These are phyloP conservation scores for Pachyrhynchus sulphureomaculatus DNA, from an alignment of 1,140 invertebrate species.

Conservation along the genomic window DNA sequence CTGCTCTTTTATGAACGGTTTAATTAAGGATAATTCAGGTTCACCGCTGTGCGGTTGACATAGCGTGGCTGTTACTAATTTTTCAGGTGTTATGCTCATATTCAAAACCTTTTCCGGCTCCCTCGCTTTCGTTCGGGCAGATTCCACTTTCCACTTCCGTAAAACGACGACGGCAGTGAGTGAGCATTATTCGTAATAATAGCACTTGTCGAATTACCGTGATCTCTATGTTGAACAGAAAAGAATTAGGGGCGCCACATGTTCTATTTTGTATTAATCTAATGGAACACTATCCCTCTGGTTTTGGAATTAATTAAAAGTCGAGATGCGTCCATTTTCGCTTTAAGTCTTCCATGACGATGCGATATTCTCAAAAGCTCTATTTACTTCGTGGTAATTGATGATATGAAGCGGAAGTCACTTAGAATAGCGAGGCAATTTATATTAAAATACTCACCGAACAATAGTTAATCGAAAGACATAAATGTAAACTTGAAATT, in stretches of 20 bases:
- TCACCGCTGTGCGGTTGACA: constrained; percentile 22
- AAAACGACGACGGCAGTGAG: constrained; percentile 31
- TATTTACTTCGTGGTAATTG: constrained; percentile 20
- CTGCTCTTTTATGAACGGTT: background rate
- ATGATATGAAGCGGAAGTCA: constrained; percentile 20
- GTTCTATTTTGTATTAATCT: constrained; percentile 41
- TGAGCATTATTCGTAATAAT: constrained; percentile 41
- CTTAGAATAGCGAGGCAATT: constrained; percentile 7
- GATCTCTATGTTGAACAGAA: constrained; percentile 33
- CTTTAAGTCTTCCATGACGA: constrained; percentile 19
- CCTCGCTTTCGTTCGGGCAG: constrained; percentile 17
- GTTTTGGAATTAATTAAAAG: constrained; percentile 44
- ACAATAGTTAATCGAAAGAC: background rate
- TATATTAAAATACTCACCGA: constrained; percentile 2
- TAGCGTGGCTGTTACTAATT: constrained; percentile 37
- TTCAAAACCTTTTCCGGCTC: constrained; percentile 30
- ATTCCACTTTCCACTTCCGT: constrained; percentile 34
- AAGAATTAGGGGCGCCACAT: constrained; percentile 39
- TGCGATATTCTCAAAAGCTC: constrained; percentile 20
- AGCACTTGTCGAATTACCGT: constrained; percentile 42
- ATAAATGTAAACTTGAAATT: background rate
- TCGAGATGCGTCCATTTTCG: constrained; percentile 30
- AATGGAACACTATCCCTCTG: constrained; percentile 42
- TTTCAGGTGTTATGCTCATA: constrained; percentile 41
- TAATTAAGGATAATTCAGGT: constrained; percentile 27